Conservation (phyloP, 2,113 vertebrate genomes). For the Acrocephalus arundinaceus region DNA sequence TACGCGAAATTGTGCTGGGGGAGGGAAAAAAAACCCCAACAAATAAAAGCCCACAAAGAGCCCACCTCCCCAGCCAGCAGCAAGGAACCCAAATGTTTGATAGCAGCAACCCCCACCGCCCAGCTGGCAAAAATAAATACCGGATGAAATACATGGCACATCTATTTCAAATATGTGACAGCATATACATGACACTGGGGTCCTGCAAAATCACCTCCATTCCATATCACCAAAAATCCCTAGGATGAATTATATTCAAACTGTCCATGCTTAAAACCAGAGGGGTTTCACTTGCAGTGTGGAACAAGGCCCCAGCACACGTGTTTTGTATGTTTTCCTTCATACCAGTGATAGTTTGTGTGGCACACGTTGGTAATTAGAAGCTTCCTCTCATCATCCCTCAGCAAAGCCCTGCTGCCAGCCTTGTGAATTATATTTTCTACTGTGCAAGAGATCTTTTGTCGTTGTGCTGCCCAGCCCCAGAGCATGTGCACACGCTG, state of each 20-base stretch:
- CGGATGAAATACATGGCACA: not conserved
- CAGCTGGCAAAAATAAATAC: not conserved
- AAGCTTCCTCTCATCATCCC: not conserved
- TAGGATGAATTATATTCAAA: not conserved
- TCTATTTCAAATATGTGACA: not conserved
- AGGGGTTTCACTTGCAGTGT: not conserved
- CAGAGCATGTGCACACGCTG: not conserved
- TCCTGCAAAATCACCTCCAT: not conserved
- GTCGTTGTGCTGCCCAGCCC: not conserved
- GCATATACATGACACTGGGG: not conserved
- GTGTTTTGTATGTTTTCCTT: not conserved
- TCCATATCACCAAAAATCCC: not conserved
- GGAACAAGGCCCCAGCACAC: not conserved
- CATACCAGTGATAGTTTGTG: fast-evolving
- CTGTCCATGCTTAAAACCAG: not conserved
- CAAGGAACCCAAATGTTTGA: not conserved
- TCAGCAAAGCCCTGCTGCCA: not conserved
- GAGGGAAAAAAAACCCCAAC: too few species aligned
- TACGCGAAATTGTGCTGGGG: not conserved
- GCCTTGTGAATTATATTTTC: not conserved
- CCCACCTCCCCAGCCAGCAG: not conserved
- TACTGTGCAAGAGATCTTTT: not conserved
- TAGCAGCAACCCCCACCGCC: not conserved
- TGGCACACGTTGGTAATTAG: not conserved
- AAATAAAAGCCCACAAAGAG: not conserved